Evolutionary conservation across 2,113 vertebrate species (phyloP).

Genomic region (Lamprotornis superbus): DNA sequence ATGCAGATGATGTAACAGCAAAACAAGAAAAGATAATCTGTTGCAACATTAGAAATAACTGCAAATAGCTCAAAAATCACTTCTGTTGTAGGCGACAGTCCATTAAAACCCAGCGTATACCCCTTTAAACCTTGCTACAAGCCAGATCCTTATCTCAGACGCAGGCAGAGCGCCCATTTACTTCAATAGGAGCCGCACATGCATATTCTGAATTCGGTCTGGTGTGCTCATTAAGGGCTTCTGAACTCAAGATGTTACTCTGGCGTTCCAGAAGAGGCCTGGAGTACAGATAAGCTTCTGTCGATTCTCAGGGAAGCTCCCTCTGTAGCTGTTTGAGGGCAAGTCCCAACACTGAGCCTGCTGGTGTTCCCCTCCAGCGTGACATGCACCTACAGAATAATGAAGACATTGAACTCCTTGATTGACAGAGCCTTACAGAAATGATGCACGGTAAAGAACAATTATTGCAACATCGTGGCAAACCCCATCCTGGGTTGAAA

Average conservation of each 20-base stretch:
- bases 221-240: slow-evolving; percentile 42
- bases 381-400: slow-evolving; percentile 34
- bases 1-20: neutral
- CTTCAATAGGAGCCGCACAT: slow-evolving; percentile 34
- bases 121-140: slow-evolving; percentile 44
- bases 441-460: neutral
- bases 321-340: slow-evolving; percentile 31
- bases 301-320: slow-evolving; percentile 23
- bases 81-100: neutral
- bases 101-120: neutral
- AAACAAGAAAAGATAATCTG: neutral
- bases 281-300: slow-evolving; percentile 35
- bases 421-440: neutral
- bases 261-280: slow-evolving; percentile 33
- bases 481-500: slow-evolving; percentile 1
- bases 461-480: slow-evolving; percentile 15
- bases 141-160: slow-evolving; percentile 37
- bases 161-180: slow-evolving; percentile 8
- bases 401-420: slow-evolving; percentile 12
- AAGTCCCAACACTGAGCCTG: slow-evolving; percentile 54
- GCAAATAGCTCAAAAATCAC: slow-evolving; percentile 1
- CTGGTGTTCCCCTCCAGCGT: slow-evolving; percentile 10
- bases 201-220: slow-evolving; percentile 26
- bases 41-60: neutral
- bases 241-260: slow-evolving; percentile 43